Conservation (phyloP, 23 tunicate genomes). For the Aplidium turbinatum region DNA sequence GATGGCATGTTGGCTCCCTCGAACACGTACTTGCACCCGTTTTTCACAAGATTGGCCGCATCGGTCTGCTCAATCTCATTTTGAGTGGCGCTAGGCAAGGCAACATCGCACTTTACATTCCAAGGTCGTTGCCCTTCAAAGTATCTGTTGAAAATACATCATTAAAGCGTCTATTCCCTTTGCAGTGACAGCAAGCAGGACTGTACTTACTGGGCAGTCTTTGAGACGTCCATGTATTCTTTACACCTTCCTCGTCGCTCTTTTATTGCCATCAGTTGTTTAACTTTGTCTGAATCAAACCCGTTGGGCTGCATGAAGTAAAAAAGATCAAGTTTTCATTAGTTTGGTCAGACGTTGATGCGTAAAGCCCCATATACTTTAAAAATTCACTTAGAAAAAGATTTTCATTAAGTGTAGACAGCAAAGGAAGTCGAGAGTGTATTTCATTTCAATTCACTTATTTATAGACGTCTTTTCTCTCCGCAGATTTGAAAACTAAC, state of each 20-base stretch:
- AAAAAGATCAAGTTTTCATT: no score
- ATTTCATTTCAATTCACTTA: no score
- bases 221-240: slow-evolving; percentile 68
- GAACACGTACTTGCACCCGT: slow-evolving; percentile 95
- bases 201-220: slow-evolving; percentile 90
- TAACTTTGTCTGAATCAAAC: slow-evolving; percentile 62
- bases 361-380: no score
- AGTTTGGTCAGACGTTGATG: no score
- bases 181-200: no score
- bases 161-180: no score
- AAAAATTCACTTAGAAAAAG: no score
- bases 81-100: slow-evolving; percentile 95
- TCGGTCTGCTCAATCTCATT: slow-evolving; percentile 83
- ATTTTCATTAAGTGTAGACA: no score
- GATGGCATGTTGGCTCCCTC: slow-evolving; percentile 99
- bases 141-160: no score
- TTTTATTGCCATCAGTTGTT: slow-evolving; percentile 70
- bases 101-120: slow-evolving; percentile 86
- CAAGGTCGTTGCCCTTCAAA: slow-evolving; percentile 91
- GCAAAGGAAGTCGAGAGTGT: no score
- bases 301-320: slow-evolving; percentile 88
- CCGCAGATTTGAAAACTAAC: no score
- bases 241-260: slow-evolving; percentile 82
- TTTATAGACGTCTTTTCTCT: no score
- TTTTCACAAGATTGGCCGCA: slow-evolving; percentile 61